Base-by-base conservation (phyloP, 2,888 invertebrate species). In the Calephelis perditalis region DNA sequence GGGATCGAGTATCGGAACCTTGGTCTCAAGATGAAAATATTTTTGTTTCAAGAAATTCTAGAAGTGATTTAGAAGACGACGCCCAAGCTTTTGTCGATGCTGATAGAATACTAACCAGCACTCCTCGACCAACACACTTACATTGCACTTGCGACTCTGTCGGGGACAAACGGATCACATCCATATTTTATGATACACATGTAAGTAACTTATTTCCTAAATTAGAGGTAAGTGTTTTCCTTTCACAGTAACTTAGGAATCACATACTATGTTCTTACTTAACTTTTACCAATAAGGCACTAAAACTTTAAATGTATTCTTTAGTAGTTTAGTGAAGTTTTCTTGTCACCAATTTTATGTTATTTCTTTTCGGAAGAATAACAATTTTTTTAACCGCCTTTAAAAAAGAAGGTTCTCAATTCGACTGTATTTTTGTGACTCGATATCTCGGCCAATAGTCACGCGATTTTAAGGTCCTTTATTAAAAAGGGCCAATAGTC, bases 101-200 rank as follows among this genome's bases (percentile, higher is more conserved):
- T 47, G 89, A 91, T 67, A 77, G 81, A 66, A 76, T 81, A 71
- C 75, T 79, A 74, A 73, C 84, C 70, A 77, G 73, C 26, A 73
- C 72, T 11, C 72, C 76, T 60, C 78, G 81, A 58, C 65, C 71
- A 65, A 72, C 75, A 43, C 85, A 82, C 68, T 78, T 83, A 36
- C 86, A 79, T 64, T 89, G 89, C 73, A 89, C 88, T 47, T 90
- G 89, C 65, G 79, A 83, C 59, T 70, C 79, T 12, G 69, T 73
- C n/a, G 78, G 76, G 26, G 79, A 83, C 65, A 79, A 78, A 59
- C 78, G 85, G 64, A 76, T 88, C 62, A 80, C 86, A 43, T 82
- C 88, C 46, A 80, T 86, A 63, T 91, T 83, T 73, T 91, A 88
- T 69, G 88, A 91, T 59, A 78, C 85, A 49, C 90, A 88, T 69